These are phyloP conservation scores for Gonatopus flavifemur DNA, from an alignment of 1,140 invertebrate species.

Conservation along the genomic window DNA sequence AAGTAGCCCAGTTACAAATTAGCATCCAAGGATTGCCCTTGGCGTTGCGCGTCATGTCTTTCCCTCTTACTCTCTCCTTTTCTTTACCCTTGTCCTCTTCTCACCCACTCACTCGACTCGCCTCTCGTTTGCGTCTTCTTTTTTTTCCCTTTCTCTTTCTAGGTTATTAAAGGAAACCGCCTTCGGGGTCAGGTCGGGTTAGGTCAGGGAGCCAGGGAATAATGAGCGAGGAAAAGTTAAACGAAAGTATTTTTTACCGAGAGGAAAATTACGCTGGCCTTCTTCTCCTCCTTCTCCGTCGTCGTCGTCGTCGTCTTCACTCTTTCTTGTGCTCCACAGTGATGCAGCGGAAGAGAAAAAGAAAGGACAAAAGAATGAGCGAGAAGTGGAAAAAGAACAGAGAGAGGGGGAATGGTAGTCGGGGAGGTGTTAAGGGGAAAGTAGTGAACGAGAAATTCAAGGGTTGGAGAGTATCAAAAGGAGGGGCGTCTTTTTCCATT, in stretches of 20 bases:
- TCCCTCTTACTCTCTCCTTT: conserved; percentile 18
- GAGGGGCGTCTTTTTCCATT: conserved; percentile 50
- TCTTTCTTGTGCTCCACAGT: conserved; percentile 14
- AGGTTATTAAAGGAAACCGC: conserved; percentile 53
- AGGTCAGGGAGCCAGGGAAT: conserved; percentile 53
- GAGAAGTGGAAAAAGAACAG: conserved; percentile 2
- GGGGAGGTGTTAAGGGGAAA: conserved; percentile 22
- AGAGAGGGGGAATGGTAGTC: conserved; percentile 14
- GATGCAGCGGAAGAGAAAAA: conserved; percentile 1
- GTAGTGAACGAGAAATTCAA: conserved; percentile 26
- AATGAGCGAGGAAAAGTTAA: conserved; percentile 56
- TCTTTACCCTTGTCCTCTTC: conserved; percentile 20
- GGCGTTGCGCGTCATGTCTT: conserved; percentile 41
- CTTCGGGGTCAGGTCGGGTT: conserved; percentile 53
- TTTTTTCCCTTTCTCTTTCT: conserved; percentile 31
- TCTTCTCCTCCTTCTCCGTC: too few species aligned
- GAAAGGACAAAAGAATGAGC: conserved; percentile 1
- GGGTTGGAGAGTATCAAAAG: conserved; percentile 24
- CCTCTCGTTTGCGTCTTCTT: conserved; percentile 12
- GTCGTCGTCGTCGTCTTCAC: too few species aligned
- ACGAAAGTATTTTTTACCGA: conserved; percentile 55
- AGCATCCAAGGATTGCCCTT: conserved; percentile 55
- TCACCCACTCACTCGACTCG: conserved; percentile 14
- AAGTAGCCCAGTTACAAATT: conserved; percentile 57
- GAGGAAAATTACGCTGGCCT: conserved; percentile 50